These are phyloP conservation scores for Dynastes maya DNA, from an alignment of 2,888 invertebrate species.

Conservation along the genomic window DNA sequence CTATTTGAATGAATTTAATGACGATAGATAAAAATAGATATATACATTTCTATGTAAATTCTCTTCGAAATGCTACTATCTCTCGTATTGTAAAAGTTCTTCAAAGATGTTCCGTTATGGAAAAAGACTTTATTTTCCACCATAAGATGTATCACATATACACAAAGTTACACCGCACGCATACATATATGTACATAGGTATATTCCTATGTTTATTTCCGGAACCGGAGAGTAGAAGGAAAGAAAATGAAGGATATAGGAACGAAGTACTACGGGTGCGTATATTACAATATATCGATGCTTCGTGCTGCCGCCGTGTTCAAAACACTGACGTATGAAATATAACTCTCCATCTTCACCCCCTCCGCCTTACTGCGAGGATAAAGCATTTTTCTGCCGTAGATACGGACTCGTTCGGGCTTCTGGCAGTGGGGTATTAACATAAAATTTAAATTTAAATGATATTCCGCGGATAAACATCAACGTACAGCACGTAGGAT, in stretches of 20 bases:
- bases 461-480: background rate
- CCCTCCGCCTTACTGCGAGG: background rate
- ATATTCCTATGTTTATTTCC: no score
- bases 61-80: no score
- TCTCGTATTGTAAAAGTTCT: background rate
- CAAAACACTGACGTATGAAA: slow-evolving; percentile 33
- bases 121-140: slow-evolving; percentile 11
- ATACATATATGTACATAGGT: no score
- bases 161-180: background rate
- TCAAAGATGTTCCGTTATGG: slow-evolving; percentile 4
- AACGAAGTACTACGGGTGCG: slow-evolving; percentile 1
- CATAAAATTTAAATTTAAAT: slow-evolving; percentile 38
- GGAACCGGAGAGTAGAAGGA: background rate
- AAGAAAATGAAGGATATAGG: background rate
- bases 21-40: no score
- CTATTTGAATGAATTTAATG: no score
- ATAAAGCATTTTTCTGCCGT: background rate
- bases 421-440: background rate
- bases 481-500: no score
- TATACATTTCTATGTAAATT: no score
- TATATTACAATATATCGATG: slow-evolving; percentile 30
- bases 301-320: slow-evolving; percentile 8
- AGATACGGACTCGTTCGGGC: no score
- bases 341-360: slow-evolving; percentile 13
- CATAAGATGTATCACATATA: no score